These are phyloP conservation scores for Catocala nupta DNA, from an alignment of 2,888 invertebrate genomes.

Conservation along the genomic window DNA sequence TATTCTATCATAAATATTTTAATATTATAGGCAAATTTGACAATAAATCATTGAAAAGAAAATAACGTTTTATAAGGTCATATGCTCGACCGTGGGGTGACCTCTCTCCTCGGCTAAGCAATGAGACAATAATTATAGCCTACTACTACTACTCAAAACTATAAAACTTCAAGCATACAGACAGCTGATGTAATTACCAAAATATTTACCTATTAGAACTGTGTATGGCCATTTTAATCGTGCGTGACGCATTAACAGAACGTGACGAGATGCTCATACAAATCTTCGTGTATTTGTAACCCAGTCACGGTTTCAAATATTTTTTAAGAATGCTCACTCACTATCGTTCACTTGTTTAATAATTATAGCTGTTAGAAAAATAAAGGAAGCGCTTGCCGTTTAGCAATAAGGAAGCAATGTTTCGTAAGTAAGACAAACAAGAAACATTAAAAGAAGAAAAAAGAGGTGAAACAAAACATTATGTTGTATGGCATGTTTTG, in stretches of 20 bases:
- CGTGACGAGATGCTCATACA: conserved; percentile 43
- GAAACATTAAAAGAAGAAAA: neutral
- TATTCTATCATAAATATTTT: too few species aligned
- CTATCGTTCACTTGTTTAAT: conserved; percentile 26
- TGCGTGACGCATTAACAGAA: conserved; percentile 31
- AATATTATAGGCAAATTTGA: too few species aligned
- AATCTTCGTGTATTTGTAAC: conserved; percentile 20
- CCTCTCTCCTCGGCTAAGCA: too few species aligned
- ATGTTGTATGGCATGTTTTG: neutral
- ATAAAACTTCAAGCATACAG: too few species aligned
- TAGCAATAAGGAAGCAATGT: conserved; percentile 29
- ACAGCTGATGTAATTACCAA: neutral
- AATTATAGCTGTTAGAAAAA: conserved; percentile 33
- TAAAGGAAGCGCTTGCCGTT: conserved; percentile 34
- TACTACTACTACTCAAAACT: too few species aligned
- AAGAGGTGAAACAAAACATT: neutral
- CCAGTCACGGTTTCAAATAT: conserved; percentile 33
- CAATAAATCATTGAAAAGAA: too few species aligned
- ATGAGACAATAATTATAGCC: too few species aligned
- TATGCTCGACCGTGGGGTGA: too few species aligned
- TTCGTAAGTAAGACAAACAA: conserved; percentile 10
- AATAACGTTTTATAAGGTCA: too few species aligned
- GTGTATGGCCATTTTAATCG: conserved; percentile 31
- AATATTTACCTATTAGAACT: conserved; percentile 33
- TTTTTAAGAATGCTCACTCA: conserved; percentile 25